Evolutionary conservation across 2,113 vertebrate genomes (phyloP).

Genomic region (Arvicanthis niloticus): DNA sequence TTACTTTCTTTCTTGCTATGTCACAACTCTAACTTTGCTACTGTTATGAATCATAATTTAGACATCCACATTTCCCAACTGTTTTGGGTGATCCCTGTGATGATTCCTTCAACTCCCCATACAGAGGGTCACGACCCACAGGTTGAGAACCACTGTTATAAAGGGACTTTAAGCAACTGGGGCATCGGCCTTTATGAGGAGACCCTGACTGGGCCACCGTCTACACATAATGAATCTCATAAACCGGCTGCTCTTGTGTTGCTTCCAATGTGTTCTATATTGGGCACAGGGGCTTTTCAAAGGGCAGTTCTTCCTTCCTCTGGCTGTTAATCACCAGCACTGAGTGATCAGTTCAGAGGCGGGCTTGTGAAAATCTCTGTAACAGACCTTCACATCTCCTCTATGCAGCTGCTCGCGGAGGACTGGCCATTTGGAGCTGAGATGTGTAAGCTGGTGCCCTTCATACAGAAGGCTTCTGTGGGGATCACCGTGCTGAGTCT

Average conservation of each 20-base stretch:
- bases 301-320: not conserved
- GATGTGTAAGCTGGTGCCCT: conserved; percentile 96
- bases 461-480: conserved; percentile 95
- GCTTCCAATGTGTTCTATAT: not conserved
- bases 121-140: not conserved
- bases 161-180: not conserved
- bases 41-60: not conserved
- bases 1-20: not conserved
- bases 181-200: not conserved
- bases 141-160: not conserved
- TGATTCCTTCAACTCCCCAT: rapidly evolving
- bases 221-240: not conserved
- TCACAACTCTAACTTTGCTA: not conserved
- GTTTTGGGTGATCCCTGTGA: not conserved
- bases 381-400: conserved; percentile 72
- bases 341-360: not conserved
- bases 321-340: not conserved
- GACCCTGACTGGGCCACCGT: not conserved
- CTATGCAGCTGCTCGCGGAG: conserved; percentile 91
- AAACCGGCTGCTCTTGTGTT: not conserved
- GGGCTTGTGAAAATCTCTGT: not conserved
- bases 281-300: conserved; percentile 25
- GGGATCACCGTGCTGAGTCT: conserved; percentile 96
- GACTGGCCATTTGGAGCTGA: conserved; percentile 95
- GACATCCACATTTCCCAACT: not conserved